Evolutionary conservation across 1,140 invertebrate genomes (phyloP).

Genomic region (Acromyrmex charruanus): DNA sequence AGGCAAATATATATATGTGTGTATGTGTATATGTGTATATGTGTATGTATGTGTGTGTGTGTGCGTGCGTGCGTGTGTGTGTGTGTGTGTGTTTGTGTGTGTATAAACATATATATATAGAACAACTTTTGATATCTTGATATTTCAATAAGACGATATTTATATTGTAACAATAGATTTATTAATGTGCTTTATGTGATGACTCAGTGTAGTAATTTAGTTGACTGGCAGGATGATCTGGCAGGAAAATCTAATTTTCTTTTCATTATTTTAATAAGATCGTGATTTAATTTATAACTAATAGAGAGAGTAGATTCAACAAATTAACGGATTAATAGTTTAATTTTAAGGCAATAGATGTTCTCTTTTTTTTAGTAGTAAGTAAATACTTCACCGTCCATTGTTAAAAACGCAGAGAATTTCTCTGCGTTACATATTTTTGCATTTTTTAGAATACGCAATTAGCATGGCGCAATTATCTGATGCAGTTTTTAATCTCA

Average conservation of each 20-base stretch:
- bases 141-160: conserved; percentile 63
- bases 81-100: too few species aligned
- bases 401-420: conserved; percentile 29
- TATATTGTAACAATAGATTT: conserved; percentile 52
- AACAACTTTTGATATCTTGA: conserved; percentile 70
- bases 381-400: conserved; percentile 46
- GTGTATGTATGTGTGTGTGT: neutral
- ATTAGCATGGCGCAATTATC: conserved; percentile 13
- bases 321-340: conserved; percentile 21
- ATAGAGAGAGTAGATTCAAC: neutral
- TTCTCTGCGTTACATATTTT: conserved; percentile 37
- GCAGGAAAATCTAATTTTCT: conserved; percentile 31
- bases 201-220: conserved; percentile 36
- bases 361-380: conserved; percentile 22
- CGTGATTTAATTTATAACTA: conserved; percentile 50
- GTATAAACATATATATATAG: neutral
- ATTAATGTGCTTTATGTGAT: conserved; percentile 61
- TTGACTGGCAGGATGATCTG: conserved; percentile 14
- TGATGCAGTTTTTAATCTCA: neutral
- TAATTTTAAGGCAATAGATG: conserved; percentile 22
- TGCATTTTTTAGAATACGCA: conserved; percentile 36
- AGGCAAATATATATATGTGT: neutral
- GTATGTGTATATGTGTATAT: neutral
- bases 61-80: fast-evolving
- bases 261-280: conserved; percentile 50